Evolutionary conservation across 2,888 invertebrate genomes (phyloP), one percentile per base, ranked within the genome.

Genomic region (Dyspetes luteomarginatus): DNA sequence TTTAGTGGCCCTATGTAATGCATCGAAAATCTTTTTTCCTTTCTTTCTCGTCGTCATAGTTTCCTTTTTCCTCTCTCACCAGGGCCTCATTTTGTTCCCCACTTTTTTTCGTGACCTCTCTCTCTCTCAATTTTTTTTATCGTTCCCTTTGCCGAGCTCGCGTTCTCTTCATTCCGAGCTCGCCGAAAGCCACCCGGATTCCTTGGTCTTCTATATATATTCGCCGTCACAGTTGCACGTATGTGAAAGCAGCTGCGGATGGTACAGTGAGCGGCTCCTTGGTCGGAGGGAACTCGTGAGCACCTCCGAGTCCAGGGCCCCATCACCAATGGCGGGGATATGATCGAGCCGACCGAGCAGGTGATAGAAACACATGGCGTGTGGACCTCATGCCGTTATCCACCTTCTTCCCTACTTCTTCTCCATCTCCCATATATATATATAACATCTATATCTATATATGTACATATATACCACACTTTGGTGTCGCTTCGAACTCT

Each of bases 341-440:
- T 73, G 74, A 79, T 76, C 58, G 62, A n/a, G 26, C 41, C 17
- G 22, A 4, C n/a, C 73, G 22, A 60, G 84, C 87, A 87, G 87
- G 87, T 87, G 87, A 87, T 85, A 82, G 83, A 75, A 86, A 85
- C 86, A 85, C 85, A 85, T 86, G 86, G 82, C 81, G 64, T 77
- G 78, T 79, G 82, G 82, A 77, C 83, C 83, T 71, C 78, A 73
- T 72, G 67, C 78, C 60, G 69, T 48, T 64, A 48, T 48, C 26
- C 65, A 64, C 69, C 64, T 79, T 56, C 43, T 62, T 73, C 17
- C 17, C 41, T 50, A 26, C 15, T 26, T 15, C 9, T n/a, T 26
- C 55, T 48, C 62, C 12, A 30, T 60, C 28, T 56, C 48, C 58
- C 65, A 45, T 1, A 26, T 24, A 17, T n/a, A n/a, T n/a, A n/a